Conservation (phyloP, 2,888 invertebrate genomes). For the Pyralis farinalis region DNA sequence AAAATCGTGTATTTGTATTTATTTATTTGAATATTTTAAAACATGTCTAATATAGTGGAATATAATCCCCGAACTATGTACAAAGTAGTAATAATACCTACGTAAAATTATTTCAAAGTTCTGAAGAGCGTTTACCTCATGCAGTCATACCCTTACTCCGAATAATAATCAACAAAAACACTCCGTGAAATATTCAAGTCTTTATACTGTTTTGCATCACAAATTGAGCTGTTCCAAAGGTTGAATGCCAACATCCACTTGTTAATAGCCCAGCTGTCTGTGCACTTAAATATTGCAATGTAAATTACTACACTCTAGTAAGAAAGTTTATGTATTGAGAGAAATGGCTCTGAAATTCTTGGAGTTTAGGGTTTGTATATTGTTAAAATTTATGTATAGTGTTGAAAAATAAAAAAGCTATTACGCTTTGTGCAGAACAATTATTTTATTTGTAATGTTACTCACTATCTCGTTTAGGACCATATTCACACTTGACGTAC, state of each 20-base stretch:
- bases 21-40: too few relatives aligned
- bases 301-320: neutral
- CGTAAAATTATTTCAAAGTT: neutral
- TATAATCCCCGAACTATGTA: too few relatives aligned
- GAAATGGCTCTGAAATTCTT: conserved; percentile 1
- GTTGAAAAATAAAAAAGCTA: too few relatives aligned
- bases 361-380: conserved; percentile 2
- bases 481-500: too few relatives aligned
- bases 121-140: neutral
- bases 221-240: conserved; percentile 1
- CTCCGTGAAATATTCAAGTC: conserved; percentile 2
- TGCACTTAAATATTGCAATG: neutral
- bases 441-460: too few relatives aligned
- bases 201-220: neutral
- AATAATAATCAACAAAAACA: conserved; percentile 1
- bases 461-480: too few relatives aligned
- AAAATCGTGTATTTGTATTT: too few relatives aligned
- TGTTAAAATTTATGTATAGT: too few relatives aligned
- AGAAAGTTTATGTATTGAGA: too few relatives aligned
- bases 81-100: too few relatives aligned
- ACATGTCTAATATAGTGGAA: too few relatives aligned
- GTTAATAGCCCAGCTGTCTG: neutral
- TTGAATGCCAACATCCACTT: conserved; percentile 1
- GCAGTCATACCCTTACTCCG: neutral
- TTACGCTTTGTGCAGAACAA: too few relatives aligned